Conservation (phyloP, 2,888 invertebrate genomes). For the Leptopilina drosophilae region DNA sequence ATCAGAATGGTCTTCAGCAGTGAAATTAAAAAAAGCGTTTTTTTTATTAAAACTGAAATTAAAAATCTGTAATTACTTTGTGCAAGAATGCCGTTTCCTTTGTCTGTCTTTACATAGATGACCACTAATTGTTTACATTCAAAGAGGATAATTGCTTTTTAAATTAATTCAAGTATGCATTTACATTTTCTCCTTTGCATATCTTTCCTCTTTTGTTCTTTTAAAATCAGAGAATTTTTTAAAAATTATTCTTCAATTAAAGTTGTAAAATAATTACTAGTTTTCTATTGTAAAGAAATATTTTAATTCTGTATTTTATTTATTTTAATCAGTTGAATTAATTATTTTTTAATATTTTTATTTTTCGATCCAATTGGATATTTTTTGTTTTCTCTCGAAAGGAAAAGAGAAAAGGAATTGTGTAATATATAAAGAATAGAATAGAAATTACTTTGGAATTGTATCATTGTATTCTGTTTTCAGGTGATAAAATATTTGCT, state of each 20-base stretch:
- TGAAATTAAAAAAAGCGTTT: not conserved
- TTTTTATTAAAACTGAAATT: not conserved
- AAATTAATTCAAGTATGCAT: constrained; percentile 62
- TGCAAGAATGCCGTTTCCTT: constrained; percentile 43
- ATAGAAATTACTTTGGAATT: not conserved
- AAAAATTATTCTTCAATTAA: no score
- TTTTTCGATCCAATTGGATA: no score
- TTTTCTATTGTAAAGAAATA: no score
- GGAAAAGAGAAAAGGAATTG: no score
- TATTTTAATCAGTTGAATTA: no score
- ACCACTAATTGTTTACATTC: constrained; percentile 62
- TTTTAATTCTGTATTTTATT: no score
- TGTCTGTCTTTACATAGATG: constrained; percentile 17
- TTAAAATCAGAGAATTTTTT: not conserved
- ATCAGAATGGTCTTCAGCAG: no score
- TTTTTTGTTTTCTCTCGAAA: no score
- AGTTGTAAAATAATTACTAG: no score
- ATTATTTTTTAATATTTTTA: no score
- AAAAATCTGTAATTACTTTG: constrained; percentile 15
- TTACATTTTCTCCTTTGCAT: constrained; percentile 53
- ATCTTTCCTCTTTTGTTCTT: not conserved
- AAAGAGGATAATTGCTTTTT: constrained; percentile 66
- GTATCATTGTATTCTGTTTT: not conserved
- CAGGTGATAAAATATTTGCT: constrained; percentile 37
- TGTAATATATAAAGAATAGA: not conserved